phyloP scores from a whole-genome alignment of 2,797 vertebrate genomes.

The Remorina albescens region DNA sequence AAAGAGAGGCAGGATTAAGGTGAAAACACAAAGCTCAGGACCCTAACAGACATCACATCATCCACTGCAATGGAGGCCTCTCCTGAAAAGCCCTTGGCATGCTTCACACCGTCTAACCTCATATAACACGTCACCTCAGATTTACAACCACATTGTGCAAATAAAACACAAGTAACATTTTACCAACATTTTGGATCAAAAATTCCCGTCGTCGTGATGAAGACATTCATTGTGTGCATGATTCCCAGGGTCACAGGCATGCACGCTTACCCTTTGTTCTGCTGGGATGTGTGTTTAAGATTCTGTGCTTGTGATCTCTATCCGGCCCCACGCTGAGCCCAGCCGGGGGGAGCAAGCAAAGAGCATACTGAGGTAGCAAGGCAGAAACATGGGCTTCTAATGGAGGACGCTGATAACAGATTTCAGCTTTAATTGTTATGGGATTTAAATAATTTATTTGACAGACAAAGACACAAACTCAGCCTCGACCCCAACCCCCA shows the following conservation, averaged over 20 bases:
- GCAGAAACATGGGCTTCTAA: conserved; percentile 58
- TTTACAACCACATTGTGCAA: conserved; percentile 6
- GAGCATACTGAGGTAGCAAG: conserved; percentile 46
- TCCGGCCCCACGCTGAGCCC: conserved; percentile 56
- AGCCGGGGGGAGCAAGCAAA: conserved; percentile 20
- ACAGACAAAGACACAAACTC: conserved; percentile 77
- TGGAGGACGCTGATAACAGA: conserved; percentile 80
- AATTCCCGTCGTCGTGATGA: conserved; percentile 43
- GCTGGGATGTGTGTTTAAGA: conserved; percentile 74
- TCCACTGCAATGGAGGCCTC: conserved; percentile 15
- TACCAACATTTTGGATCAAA: conserved; percentile 26
- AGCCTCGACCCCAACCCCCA: conserved; percentile 53
- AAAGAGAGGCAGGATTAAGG: conserved; percentile 27
- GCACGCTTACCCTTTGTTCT: conserved; percentile 68
- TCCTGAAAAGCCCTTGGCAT: background rate
- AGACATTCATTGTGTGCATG: conserved; percentile 26
- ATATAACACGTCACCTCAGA: conserved; percentile 20
- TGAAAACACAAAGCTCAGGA: conserved; percentile 32
- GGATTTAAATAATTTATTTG: conserved; percentile 87
- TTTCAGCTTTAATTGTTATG: conserved; percentile 82
- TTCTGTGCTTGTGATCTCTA: conserved; percentile 75
- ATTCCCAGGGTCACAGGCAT: conserved; percentile 39
- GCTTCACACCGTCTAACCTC: conserved; percentile 9
- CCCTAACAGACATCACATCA: conserved; percentile 36
- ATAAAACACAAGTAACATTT: conserved; percentile 16